phyloP scores from a whole-genome alignment of 1,140 invertebrate species.

The Thaumatotibia leucotreta region DNA sequence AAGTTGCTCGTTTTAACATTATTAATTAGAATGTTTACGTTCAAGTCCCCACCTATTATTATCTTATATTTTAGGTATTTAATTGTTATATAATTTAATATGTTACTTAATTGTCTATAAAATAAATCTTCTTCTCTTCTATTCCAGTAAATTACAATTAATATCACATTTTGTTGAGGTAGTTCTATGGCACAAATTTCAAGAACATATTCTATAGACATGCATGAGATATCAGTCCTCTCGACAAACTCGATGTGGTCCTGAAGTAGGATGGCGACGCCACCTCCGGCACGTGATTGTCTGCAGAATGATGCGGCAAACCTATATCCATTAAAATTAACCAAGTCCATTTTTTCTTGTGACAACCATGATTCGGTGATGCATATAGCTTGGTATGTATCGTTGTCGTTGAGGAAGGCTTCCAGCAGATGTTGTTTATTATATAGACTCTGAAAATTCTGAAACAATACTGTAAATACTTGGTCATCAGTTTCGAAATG shows the following conservation, averaged over 20 bases:
- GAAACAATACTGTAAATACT: constrained; percentile 12
- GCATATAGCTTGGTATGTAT: constrained; percentile 14
- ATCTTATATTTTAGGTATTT: neutral
- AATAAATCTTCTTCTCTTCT: no score
- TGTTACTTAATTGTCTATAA: neutral
- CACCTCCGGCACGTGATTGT: neutral
- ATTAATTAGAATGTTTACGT: neutral
- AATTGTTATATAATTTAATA: neutral
- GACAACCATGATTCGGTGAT: neutral
- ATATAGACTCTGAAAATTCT: constrained; percentile 18
- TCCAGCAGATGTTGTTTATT: constrained; percentile 17
- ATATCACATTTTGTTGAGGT: neutral
- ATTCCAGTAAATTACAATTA: neutral
- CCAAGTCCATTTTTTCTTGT: neutral
- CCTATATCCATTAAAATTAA: neutral
- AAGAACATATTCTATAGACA: neutral
- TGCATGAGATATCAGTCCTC: neutral
- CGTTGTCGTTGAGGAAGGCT: constrained; percentile 11
- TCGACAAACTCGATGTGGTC: neutral
- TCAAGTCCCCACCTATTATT: neutral
- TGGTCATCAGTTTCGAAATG: neutral
- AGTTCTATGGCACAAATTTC: neutral
- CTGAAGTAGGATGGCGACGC: neutral
- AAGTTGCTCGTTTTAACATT: neutral
- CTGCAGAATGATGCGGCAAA: neutral